Evolutionary conservation across 2,888 invertebrate species (phyloP).

Genomic region (Pilophorus perplexus): DNA sequence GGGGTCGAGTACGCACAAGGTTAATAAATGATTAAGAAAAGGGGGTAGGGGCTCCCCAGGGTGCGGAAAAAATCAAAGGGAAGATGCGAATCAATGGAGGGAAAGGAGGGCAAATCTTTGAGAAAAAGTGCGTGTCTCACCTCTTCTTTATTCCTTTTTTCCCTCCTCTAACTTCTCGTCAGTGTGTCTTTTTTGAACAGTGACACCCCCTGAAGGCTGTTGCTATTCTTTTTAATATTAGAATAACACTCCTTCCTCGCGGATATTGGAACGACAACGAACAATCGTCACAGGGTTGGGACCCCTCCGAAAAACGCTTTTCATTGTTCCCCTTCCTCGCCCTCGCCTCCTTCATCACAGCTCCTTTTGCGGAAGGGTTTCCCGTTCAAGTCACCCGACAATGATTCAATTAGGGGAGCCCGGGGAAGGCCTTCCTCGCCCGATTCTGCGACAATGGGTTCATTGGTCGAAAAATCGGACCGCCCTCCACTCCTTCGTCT

Average conservation of each 20-base stretch:
- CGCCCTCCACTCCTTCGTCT: too few species aligned
- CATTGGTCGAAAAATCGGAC: slow-evolving; percentile 25
- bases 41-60: background rate
- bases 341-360: too few species aligned
- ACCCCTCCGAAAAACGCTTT: background rate
- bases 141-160: too few species aligned
- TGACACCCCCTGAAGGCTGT: too few species aligned
- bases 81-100: slow-evolving; percentile 16
- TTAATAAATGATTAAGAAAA: slow-evolving; percentile 20
- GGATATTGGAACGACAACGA: slow-evolving; percentile 23
- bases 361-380: too few species aligned
- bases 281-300: slow-evolving; percentile 16
- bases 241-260: slow-evolving; percentile 5
- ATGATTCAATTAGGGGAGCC: slow-evolving; percentile 12
- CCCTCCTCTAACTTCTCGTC: too few species aligned
- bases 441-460: slow-evolving; percentile 4
- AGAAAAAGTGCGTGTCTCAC: too few species aligned
- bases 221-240: slow-evolving; percentile 21
- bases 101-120: slow-evolving; percentile 11
- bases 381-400: slow-evolving; percentile 10
- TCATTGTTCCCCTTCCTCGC: too few species aligned
- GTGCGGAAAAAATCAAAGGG: slow-evolving; percentile 1
- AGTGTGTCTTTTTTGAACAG: too few species aligned
- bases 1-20: slow-evolving; percentile 6
- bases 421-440: background rate